These are phyloP conservation scores for Salvator merianae DNA, from an alignment of 2,113 vertebrate species.

Conservation along the genomic window DNA sequence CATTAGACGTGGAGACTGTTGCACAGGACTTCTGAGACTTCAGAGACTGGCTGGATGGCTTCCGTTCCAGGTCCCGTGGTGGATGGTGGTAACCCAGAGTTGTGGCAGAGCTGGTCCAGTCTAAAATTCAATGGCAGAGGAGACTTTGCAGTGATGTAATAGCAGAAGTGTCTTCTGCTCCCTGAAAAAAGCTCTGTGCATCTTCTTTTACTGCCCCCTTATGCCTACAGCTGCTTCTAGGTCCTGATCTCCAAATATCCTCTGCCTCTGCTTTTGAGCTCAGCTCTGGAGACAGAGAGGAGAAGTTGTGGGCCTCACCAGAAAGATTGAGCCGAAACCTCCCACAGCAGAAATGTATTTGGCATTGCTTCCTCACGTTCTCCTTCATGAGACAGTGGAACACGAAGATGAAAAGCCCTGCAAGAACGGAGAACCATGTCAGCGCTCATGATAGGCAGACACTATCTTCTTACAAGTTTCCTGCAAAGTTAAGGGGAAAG, in stretches of 20 bases:
- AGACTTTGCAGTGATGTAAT: neutral
- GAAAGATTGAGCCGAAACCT: conserved; percentile 73
- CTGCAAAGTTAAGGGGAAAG: no score
- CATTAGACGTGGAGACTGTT: conserved; percentile 74
- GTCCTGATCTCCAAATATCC: no score
- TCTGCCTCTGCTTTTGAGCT: no score
- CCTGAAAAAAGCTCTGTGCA: neutral
- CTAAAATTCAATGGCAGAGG: conserved; percentile 70
- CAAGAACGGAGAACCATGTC: neutral
- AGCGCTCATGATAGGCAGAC: no score
- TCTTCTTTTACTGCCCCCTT: no score
- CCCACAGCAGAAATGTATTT: conserved; percentile 77
- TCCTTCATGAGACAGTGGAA: conserved; percentile 91
- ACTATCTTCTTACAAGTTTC: no score
- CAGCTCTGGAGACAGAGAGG: neutral
- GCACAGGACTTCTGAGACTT: conserved; percentile 65
- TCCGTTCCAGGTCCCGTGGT: conserved; percentile 53
- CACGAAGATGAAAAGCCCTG: conserved; percentile 89
- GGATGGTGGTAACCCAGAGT: conserved; percentile 42
- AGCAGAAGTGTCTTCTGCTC: neutral
- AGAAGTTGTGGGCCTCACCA: conserved; percentile 70
- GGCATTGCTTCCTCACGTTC: conserved; percentile 84
- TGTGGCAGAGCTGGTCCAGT: conserved; percentile 69
- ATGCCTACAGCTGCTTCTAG: no score
- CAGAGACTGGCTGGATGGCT: conserved; percentile 52